Conservation (phyloP, 1,140 invertebrate species). For the Formica selysi region DNA sequence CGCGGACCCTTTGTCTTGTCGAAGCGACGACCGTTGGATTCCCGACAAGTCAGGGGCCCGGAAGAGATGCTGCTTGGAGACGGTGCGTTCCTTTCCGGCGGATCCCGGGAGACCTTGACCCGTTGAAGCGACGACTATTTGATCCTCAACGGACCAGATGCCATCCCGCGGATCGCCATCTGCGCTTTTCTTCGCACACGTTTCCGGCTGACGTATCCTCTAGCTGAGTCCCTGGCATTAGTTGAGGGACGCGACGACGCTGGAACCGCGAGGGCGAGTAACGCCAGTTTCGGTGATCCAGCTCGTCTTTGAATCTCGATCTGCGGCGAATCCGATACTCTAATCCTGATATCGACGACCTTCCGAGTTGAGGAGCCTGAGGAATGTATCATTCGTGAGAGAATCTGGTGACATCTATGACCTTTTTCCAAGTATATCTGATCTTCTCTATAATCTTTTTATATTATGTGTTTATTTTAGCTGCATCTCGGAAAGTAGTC, state of each 20-base stretch:
- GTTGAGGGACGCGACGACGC: background rate
- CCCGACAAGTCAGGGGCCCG: constrained; percentile 44
- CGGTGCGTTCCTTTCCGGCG: constrained; percentile 7
- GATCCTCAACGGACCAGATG: constrained; percentile 60
- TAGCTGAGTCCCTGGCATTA: background rate
- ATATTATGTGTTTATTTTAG: background rate
- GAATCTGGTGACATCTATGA: constrained; percentile 2
- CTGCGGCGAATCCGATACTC: constrained; percentile 27
- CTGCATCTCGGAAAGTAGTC: constrained; percentile 68
- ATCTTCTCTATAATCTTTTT: constrained; percentile 5
- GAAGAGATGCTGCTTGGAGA: constrained; percentile 29
- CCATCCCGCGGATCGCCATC: constrained; percentile 20
- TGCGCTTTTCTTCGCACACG: constrained; percentile 30
- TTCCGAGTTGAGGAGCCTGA: constrained; percentile 54
- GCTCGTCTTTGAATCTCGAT: constrained; percentile 33
- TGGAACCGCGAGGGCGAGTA: background rate
- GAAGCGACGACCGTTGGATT: constrained; percentile 72
- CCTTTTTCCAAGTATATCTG: background rate
- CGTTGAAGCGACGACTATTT: constrained; percentile 74
- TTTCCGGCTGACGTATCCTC: background rate
- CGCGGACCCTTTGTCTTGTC: constrained; percentile 47
- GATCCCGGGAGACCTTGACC: constrained; percentile 33
- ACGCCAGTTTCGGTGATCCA: background rate
- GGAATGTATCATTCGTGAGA: constrained; percentile 20
- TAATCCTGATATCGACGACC: constrained; percentile 50